phyloP scores from a whole-genome alignment of 2,113 vertebrate species.

The Macquaria australasica region DNA sequence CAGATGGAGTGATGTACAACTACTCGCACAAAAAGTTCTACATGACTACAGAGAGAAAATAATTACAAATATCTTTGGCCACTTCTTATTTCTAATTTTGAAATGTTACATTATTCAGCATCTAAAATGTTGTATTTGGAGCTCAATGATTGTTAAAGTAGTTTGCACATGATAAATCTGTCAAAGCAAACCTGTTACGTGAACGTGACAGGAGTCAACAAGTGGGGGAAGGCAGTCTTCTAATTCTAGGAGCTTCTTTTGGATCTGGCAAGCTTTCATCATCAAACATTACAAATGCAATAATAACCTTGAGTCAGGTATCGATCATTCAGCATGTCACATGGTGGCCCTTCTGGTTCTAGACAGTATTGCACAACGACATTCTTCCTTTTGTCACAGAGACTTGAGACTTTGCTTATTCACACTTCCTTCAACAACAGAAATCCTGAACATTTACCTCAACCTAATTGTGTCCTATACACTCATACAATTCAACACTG shows the following conservation, averaged over 20 bases:
- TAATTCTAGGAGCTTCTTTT: background rate
- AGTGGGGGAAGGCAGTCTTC: background rate
- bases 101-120: background rate
- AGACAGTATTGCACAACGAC: conserved; percentile 13
- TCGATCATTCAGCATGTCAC: background rate
- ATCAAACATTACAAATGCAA: background rate
- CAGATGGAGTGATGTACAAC: background rate
- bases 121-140: background rate
- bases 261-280: background rate
- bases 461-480: background rate
- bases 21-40: background rate
- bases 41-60: background rate
- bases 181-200: background rate
- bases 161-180: background rate
- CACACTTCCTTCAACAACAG: background rate
- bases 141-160: background rate
- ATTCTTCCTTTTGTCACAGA: conserved; percentile 22
- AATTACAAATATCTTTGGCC: background rate
- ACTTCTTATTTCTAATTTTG: background rate
- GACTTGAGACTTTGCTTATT: background rate
- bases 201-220: background rate
- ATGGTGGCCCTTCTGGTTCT: background rate
- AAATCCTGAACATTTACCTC: background rate
- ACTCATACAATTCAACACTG: background rate
- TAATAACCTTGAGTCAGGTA: background rate